Conservation (phyloP, 2,113 vertebrate genomes). For the Trochalopteron elliotii region DNA sequence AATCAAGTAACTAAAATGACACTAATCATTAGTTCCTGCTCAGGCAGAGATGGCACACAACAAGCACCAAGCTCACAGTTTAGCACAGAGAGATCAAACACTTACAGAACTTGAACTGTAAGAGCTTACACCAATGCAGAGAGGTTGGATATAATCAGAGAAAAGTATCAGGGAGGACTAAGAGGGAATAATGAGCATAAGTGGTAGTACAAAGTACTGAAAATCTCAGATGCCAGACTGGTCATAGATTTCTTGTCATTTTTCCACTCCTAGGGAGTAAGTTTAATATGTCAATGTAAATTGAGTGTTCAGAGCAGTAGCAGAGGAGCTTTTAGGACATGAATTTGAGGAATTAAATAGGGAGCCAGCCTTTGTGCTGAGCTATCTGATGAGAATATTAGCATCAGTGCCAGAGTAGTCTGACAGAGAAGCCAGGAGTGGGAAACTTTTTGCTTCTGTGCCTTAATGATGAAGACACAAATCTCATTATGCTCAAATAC, state of each 20-base stretch:
- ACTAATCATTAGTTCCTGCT: accelerated
- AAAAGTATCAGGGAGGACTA: neutral
- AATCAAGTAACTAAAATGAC: neutral
- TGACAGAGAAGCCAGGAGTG: neutral
- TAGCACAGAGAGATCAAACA: neutral
- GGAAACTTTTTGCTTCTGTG: neutral
- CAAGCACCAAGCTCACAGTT: neutral
- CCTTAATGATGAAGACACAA: neutral
- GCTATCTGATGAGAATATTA: neutral
- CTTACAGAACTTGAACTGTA: neutral
- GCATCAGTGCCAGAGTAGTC: neutral
- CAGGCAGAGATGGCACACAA: neutral
- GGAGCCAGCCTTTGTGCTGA: neutral
- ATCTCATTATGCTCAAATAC: neutral
- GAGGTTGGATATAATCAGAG: neutral
- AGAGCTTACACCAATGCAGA: neutral
- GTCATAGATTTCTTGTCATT: neutral
- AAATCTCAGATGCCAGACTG: neutral
- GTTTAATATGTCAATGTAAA: neutral
- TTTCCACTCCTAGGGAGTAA: neutral
- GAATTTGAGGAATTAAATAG: neutral
- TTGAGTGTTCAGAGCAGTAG: neutral
- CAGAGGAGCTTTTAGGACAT: neutral
- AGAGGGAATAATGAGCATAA: neutral
- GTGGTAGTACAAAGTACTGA: neutral